Evolutionary conservation across 2,888 invertebrate species (phyloP).

Genomic region (Nomada hirtipes): DNA sequence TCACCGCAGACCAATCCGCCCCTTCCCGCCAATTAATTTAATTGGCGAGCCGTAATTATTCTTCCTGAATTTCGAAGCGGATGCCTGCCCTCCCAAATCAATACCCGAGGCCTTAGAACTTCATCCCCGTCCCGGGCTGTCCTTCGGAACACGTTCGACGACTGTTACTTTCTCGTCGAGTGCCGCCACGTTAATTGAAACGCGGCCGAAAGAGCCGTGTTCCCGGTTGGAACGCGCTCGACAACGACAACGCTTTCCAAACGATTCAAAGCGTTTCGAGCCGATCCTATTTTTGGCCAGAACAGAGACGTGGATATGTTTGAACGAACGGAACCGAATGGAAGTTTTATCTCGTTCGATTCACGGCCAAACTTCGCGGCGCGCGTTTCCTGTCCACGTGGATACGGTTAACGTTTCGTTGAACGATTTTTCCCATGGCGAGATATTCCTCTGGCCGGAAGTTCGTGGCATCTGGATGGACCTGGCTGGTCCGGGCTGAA

Average conservation of each 20-base stretch:
- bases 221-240: not conserved
- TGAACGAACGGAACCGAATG: not conserved
- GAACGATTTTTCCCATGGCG: not conserved
- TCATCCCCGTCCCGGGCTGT: not conserved
- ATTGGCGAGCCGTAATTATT: constrained; percentile 64
- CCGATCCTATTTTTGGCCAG: too few relatives aligned
- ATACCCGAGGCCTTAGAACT: not conserved
- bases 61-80: constrained; percentile 17
- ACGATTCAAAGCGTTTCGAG: not conserved
- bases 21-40: constrained; percentile 64
- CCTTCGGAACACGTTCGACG: not conserved
- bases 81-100: not conserved
- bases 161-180: not conserved
- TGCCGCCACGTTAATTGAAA: constrained; percentile 13
- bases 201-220: not conserved
- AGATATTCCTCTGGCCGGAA: not conserved
- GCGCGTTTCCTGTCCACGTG: too few relatives aligned
- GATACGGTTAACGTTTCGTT: not conserved
- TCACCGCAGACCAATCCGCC: constrained; percentile 32
- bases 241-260: not conserved
- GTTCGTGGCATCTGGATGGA: not conserved
- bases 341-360: constrained; percentile 11
- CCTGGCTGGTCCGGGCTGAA: too few relatives aligned
- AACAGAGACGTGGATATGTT: too few relatives aligned
- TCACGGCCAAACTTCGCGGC: constrained; percentile 4